Percentiles rank a stretch among this genome's conserved stretches.
Conservation (phyloP, 1,140 invertebrate species). For the Heterodera schachtii region DNA sequence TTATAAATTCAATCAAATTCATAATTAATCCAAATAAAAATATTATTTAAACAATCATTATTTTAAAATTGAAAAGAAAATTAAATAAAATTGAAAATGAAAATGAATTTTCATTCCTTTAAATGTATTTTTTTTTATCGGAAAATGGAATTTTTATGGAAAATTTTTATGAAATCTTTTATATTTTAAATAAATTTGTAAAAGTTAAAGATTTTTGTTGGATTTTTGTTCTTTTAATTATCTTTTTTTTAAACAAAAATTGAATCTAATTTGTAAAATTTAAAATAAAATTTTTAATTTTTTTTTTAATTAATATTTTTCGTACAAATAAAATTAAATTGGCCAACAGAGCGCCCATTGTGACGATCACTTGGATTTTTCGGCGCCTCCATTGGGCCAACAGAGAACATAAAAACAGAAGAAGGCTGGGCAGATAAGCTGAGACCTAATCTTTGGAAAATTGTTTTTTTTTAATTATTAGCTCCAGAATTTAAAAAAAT, state of each 20-base stretch:
- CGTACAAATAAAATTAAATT: constrained; percentile 37
- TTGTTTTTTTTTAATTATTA: no score
- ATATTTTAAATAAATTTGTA: background rate
- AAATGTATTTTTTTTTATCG: no score
- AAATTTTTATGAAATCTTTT: constrained; percentile 3
- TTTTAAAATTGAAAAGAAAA: constrained; percentile 7
- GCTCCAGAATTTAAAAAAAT: no score
- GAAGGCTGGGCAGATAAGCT: constrained; percentile 44
- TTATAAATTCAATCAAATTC: background rate
- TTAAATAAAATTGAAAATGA: background rate
- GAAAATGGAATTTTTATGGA: no score
- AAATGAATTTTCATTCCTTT: background rate
- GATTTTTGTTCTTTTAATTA: background rate
- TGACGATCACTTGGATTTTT: constrained; percentile 50
- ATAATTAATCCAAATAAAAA: background rate
- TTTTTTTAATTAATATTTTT: constrained; percentile 8
- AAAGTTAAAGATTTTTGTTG: background rate
- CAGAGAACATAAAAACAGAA: constrained; percentile 45
- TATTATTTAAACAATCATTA: background rate
- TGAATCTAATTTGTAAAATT: background rate
- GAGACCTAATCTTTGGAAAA: background rate
- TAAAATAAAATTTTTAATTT: background rate
- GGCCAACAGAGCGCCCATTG: constrained; percentile 36
- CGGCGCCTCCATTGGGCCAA: constrained; percentile 56
- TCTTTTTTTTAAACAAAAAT: background rate